phyloP scores from a whole-genome alignment of 1,140 invertebrate species.

The Fragariocoptes setiger region DNA sequence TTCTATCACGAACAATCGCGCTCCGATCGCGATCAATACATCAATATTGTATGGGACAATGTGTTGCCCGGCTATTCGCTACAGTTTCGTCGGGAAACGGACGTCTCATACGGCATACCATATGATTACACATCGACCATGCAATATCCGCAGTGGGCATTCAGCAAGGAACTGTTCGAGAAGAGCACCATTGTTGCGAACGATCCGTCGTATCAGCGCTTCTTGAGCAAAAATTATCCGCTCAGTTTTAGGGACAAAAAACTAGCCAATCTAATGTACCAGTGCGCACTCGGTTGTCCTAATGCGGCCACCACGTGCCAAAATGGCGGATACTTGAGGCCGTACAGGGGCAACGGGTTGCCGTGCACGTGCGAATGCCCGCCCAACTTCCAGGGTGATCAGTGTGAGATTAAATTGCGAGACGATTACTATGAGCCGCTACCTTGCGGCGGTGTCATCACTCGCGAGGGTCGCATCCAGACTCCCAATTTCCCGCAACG shows the following conservation, averaged over 20 bases:
- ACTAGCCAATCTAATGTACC: conserved; percentile 11
- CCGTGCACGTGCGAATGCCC: conserved; percentile 10
- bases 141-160: conserved; percentile 11
- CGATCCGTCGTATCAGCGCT: conserved; percentile 10
- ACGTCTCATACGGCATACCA: conserved; percentile 9
- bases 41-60: conserved; percentile 17
- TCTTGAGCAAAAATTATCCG: conserved; percentile 6
- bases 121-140: conserved; percentile 12
- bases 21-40: conserved; percentile 16
- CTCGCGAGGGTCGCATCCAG: conserved; percentile 3
- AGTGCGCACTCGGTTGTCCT: conserved; percentile 9
- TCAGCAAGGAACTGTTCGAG: conserved; percentile 10
- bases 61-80: conserved; percentile 12
- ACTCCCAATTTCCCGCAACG: conserved; percentile 9
- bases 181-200: conserved; percentile 10
- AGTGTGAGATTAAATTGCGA: conserved; percentile 8
- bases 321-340: conserved; percentile 10
- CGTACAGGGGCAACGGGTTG: neutral
- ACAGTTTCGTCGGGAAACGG: conserved; percentile 10
- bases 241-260: conserved; percentile 11
- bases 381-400: conserved; percentile 8
- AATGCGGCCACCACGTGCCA: conserved; percentile 7
- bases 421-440: conserved; percentile 6
- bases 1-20: conserved; percentile 19
- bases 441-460: conserved; percentile 10